These are phyloP conservation scores for Arge pagana DNA, from an alignment of 2,888 invertebrate genomes.

Conservation along the genomic window DNA sequence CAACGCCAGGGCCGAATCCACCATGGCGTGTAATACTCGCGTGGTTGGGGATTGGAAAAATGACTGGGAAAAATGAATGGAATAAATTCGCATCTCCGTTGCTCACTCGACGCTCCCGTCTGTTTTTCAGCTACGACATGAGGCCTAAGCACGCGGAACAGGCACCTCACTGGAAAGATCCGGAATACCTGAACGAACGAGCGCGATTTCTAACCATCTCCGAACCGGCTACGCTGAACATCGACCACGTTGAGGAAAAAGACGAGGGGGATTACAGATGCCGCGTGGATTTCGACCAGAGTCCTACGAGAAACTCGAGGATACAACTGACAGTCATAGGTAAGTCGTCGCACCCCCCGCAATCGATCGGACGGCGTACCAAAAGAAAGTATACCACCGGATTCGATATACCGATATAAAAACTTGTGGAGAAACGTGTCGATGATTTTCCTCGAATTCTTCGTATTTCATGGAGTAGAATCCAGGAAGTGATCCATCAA, in stretches of 20 bases:
- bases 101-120: constrained; percentile 28
- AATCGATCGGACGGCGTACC: background rate
- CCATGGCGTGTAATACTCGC: too few species aligned
- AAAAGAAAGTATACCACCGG: too few species aligned
- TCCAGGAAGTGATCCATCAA: too few species aligned
- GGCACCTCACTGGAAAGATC: constrained; percentile 74
- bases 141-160: constrained; percentile 64
- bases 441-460: too few species aligned
- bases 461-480: too few species aligned
- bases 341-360: constrained; percentile 61
- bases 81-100: too few species aligned
- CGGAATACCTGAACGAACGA: constrained; percentile 67
- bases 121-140: constrained; percentile 70
- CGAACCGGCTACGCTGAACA: constrained; percentile 71
- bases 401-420: too few species aligned
- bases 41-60: too few species aligned
- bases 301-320: constrained; percentile 77
- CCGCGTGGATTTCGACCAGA: constrained; percentile 78
- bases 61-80: too few species aligned
- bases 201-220: constrained; percentile 72
- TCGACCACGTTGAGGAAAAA: constrained; percentile 66
- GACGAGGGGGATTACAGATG: constrained; percentile 82
- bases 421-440: too few species aligned
- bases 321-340: constrained; percentile 76
- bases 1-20: too few species aligned